Evolutionary conservation across 2,888 invertebrate genomes (phyloP), one percentile per base, ranked within the genome.

Genomic region (Sinohyriopsis cumingii): DNA sequence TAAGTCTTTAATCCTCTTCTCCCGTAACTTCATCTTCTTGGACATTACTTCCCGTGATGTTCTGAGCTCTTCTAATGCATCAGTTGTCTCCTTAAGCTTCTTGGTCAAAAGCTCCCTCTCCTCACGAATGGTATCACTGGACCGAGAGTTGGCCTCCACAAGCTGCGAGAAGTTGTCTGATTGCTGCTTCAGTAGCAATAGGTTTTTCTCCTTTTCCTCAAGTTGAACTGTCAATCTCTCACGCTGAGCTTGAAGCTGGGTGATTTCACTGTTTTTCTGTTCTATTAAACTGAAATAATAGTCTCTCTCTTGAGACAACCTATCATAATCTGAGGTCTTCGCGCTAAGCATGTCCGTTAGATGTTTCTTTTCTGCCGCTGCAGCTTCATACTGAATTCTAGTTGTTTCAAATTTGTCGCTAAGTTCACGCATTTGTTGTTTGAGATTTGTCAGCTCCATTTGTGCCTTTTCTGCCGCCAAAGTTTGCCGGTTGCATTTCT

Each of bases 181-280:
- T 72, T 88, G 86, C 61, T 86, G 81, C 24, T 84, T 79, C n/a
- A 89, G 70, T 18, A 86, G 75, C 19, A 72, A 64, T 33, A 87
- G 72, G 70, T 84, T 83, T 64, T 83, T 85, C 70, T 88, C 86
- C 65, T 85, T 86, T 68, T 89, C 89, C 67, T 88, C 87, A 24
- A 88, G 73, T 72, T 87, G 86, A 15, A 85, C 71, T 7, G 75
- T 78, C 33, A 88, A 62, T 61, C 82, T 82, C 54, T 87, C 87
- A 55, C 80, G 80, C 54, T 81, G 73, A 7, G 78, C 68, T 63
- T 83, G 83, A 45, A 87, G 60, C 59, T 80, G 75, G 19, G 77
- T 65, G 18, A 86, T n/a, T 71, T 88, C 87, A 60, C 79, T 78
- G 56, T 78, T 81, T 65, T 80, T 82, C 72, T 87, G 82, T 28